A percentile compares a stretch with the other conserved stretches of the same genome.
These are phyloP conservation scores for Enoplosus armatus DNA, from an alignment of 2,797 vertebrate species.

Conservation along the genomic window DNA sequence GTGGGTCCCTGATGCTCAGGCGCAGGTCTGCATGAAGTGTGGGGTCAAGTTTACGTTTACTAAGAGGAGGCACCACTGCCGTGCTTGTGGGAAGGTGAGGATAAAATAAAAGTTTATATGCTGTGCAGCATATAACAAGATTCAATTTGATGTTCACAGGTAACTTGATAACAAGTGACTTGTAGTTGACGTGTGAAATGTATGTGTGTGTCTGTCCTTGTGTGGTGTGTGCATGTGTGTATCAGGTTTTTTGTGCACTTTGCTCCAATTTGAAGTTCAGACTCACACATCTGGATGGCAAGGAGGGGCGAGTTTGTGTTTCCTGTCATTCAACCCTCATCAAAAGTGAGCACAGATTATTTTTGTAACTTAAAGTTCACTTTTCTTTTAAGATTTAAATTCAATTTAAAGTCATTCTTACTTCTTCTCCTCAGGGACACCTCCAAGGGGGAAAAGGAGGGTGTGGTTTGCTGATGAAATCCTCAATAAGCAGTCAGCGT, in stretches of 20 bases:
- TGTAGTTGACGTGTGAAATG: slow-evolving; percentile 15
- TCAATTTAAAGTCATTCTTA: neutral
- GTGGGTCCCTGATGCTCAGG: slow-evolving; percentile 97
- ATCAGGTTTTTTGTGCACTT: slow-evolving; percentile 95
- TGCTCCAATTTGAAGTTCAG: slow-evolving; percentile 97
- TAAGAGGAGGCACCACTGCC: slow-evolving; percentile 97
- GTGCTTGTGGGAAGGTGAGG: slow-evolving; percentile 97
- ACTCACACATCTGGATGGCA: slow-evolving; percentile 95
- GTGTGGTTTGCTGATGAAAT: slow-evolving; percentile 99
- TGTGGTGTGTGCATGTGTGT: slow-evolving; percentile 41
- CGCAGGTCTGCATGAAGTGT: slow-evolving; percentile 98
- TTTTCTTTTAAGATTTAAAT: no score
- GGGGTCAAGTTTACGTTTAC: slow-evolving; percentile 98
- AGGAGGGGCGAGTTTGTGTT: slow-evolving; percentile 97
- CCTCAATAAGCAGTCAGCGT: slow-evolving; percentile 92
- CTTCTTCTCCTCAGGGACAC: slow-evolving; percentile 74
- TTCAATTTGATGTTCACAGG: neutral
- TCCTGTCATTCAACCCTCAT: slow-evolving; percentile 96
- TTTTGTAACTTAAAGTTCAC: neutral
- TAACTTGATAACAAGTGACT: neutral
- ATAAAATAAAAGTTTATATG: neutral
- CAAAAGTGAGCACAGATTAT: slow-evolving; percentile 88
- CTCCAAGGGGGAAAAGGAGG: slow-evolving; percentile 93
- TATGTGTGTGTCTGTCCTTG: neutral
- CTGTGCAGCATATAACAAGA: neutral